Evolutionary conservation across 2,113 vertebrate genomes (phyloP).

Genomic region (Monopterus albus): DNA sequence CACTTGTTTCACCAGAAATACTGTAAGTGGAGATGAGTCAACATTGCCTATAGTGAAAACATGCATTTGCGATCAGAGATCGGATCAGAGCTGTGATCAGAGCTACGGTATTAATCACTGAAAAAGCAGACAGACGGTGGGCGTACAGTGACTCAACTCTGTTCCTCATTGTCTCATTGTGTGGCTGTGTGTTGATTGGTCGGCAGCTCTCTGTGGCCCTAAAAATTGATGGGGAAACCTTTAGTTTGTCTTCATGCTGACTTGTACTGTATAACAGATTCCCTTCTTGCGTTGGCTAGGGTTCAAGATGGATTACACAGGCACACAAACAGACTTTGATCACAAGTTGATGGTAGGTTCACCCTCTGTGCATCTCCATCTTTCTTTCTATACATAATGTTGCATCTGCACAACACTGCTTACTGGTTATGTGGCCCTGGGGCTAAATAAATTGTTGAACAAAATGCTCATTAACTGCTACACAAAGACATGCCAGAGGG

Average conservation of each 20-base stretch:
- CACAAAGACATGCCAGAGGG: background rate
- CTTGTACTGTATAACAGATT: slow-evolving; percentile 42
- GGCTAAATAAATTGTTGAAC: slow-evolving; percentile 52
- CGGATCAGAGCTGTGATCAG: slow-evolving; percentile 47
- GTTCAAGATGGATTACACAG: background rate
- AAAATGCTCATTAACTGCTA: slow-evolving; percentile 44
- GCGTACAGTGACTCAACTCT: slow-evolving; percentile 53
- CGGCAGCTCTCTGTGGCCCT: slow-evolving; percentile 24
- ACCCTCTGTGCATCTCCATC: slow-evolving; percentile 15
- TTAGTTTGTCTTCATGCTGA: slow-evolving; percentile 37
- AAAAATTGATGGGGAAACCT: slow-evolving; percentile 37
- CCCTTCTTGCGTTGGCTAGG: slow-evolving; percentile 8
- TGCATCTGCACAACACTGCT: slow-evolving; percentile 27
- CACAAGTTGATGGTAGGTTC: slow-evolving; percentile 34
- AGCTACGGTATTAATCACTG: slow-evolving; percentile 46
- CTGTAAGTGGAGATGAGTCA: background rate
- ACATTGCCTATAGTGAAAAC: background rate
- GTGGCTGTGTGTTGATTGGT: slow-evolving; percentile 34
- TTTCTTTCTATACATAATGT: slow-evolving; percentile 16
- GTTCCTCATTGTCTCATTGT: slow-evolving; percentile 29
- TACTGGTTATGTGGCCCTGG: slow-evolving; percentile 22
- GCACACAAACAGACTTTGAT: background rate
- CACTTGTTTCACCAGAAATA: background rate
- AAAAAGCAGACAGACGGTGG: slow-evolving; percentile 54
- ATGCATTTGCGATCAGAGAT: background rate